These are phyloP conservation scores for Drosophila maculinotata DNA, from an alignment of 2,888 invertebrate species.

Conservation along the genomic window DNA sequence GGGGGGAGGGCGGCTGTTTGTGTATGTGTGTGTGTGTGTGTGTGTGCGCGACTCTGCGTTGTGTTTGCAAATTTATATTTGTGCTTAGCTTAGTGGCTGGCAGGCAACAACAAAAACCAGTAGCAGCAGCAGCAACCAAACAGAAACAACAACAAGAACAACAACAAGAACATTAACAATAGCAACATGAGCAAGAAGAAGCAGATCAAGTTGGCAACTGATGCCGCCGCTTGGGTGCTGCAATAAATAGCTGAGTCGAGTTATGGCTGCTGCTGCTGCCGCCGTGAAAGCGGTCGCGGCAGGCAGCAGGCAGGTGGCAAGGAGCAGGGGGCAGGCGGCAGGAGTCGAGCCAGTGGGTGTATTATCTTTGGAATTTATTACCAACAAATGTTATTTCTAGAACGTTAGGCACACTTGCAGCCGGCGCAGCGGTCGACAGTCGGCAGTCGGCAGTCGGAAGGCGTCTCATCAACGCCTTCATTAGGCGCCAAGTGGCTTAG, in stretches of 20 bases:
- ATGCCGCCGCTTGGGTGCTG: slow-evolving; percentile 52
- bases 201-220: slow-evolving; percentile 51
- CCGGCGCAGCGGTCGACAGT: slow-evolving; percentile 8
- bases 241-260: slow-evolving; percentile 71
- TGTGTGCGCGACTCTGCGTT: slow-evolving; percentile 6
- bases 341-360: slow-evolving; percentile 63
- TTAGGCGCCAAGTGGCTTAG: slow-evolving; percentile 66
- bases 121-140: slow-evolving; percentile 3
- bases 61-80: slow-evolving; percentile 70
- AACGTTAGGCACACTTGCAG: slow-evolving; percentile 70
- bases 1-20: too few relatives aligned
- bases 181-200: slow-evolving; percentile 13
- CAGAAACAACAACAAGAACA: too few relatives aligned
- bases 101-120: slow-evolving; percentile 29
- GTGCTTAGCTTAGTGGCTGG: slow-evolving; percentile 66
- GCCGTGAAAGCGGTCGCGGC: slow-evolving; percentile 2
- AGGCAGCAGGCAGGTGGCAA: too few relatives aligned
- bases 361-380: slow-evolving; percentile 80
- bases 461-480: slow-evolving; percentile 78
- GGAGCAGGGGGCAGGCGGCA: background rate
- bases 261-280: slow-evolving; percentile 57
- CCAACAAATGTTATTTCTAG: slow-evolving; percentile 81
- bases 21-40: slow-evolving; percentile 13
- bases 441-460: background rate
- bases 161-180: slow-evolving; percentile 16